Conservation (phyloP, 2,797 vertebrate genomes). For the Picus viridis region DNA sequence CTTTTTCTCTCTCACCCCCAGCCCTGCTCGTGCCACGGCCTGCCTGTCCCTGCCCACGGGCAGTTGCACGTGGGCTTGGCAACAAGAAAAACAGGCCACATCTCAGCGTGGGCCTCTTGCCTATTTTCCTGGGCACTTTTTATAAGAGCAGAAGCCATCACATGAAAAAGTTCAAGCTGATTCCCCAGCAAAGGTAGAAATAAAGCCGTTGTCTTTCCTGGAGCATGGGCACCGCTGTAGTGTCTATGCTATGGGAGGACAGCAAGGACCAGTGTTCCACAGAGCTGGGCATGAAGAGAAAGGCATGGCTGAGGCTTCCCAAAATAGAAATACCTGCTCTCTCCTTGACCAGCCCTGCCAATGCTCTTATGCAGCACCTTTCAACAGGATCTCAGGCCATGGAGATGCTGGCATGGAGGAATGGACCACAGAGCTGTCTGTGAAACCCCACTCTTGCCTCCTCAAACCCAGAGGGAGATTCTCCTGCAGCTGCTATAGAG, state of each 20-base stretch:
- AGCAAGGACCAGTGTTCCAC: neutral
- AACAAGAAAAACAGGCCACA: constrained; percentile 57
- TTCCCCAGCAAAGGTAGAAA: neutral
- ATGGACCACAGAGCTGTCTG: neutral
- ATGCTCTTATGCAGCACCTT: neutral
- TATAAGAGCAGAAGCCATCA: constrained; percentile 13
- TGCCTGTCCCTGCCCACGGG: constrained; percentile 43
- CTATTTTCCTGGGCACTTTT: constrained; percentile 58
- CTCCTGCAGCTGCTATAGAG: accelerated
- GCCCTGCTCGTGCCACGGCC: neutral
- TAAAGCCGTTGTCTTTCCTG: neutral
- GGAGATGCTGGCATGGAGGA: neutral
- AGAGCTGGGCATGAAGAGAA: neutral
- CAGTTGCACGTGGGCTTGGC: neutral
- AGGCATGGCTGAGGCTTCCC: neutral
- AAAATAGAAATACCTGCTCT: neutral
- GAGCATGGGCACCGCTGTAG: neutral
- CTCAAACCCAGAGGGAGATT: neutral
- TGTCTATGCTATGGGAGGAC: neutral
- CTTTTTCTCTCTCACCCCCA: neutral
- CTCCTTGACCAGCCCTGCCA: too few species aligned
- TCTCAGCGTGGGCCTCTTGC: constrained; percentile 67
- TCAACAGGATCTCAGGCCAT: neutral
- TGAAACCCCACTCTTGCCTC: neutral
- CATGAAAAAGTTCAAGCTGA: constrained; percentile 33